Evolutionary conservation across 2,888 invertebrate species (phyloP).

Genomic region (Clanis bilineata): DNA sequence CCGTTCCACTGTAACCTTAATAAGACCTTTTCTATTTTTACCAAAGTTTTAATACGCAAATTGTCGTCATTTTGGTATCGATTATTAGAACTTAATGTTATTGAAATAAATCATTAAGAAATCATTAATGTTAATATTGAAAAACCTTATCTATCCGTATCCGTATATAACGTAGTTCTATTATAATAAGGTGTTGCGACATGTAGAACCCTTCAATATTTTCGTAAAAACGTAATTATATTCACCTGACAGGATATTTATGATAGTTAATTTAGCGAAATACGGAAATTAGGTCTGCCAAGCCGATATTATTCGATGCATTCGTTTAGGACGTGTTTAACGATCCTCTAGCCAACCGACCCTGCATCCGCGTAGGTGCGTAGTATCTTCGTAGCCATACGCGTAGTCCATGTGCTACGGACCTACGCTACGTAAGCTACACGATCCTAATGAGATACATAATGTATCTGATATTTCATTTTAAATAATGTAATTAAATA

Average conservation of each 20-base stretch:
- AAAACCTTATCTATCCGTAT: slow-evolving; percentile 48
- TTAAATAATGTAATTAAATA: no score
- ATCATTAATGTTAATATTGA: slow-evolving; percentile 38
- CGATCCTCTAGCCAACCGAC: no score
- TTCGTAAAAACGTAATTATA: slow-evolving; percentile 37
- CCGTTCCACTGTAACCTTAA: slow-evolving; percentile 18
- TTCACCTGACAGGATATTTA: slow-evolving; percentile 40
- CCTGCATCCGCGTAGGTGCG: no score
- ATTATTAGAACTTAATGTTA: no score
- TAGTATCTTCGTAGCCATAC: no score
- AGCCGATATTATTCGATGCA: slow-evolving; percentile 6
- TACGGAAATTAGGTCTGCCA: slow-evolving; percentile 20
- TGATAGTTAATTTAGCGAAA: slow-evolving; percentile 27
- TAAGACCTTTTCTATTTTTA: slow-evolving; percentile 19
- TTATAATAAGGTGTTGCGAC: slow-evolving; percentile 55
- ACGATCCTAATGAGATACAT: no score
- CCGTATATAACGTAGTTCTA: slow-evolving; percentile 50
- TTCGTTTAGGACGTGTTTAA: no score
- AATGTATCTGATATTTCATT: no score
- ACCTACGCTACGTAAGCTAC: no score
- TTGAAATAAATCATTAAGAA: slow-evolving; percentile 36
- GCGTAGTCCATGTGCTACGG: no score
- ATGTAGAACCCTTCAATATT: slow-evolving; percentile 37
- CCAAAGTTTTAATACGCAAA: slow-evolving; percentile 14
- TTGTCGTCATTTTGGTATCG: slow-evolving; percentile 26